Conservation (phyloP, 2,113 vertebrate species). For the Protobothrops flavoviridis region DNA sequence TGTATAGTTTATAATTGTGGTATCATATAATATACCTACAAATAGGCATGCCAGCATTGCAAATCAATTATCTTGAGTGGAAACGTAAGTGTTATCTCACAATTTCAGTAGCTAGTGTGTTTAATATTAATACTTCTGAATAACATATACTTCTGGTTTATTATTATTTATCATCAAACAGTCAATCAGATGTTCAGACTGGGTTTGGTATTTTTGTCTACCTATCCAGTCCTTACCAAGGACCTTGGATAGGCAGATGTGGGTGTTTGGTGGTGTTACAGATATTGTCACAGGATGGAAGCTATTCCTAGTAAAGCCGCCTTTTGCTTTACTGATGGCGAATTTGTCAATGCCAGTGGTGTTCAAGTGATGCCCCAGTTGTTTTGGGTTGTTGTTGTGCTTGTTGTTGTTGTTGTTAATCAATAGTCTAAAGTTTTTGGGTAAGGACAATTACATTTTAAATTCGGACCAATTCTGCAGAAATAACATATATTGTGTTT, state of each 20-base stretch:
- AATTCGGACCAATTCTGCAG: background rate
- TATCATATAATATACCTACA: constrained; percentile 54
- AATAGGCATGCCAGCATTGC: constrained; percentile 41
- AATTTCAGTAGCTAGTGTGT: constrained; percentile 42
- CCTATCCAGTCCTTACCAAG: too few relatives aligned
- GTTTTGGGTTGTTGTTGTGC: too few relatives aligned
- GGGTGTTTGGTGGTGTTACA: too few relatives aligned
- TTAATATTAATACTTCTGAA: constrained; percentile 40
- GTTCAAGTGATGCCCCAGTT: too few relatives aligned
- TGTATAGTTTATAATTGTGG: constrained; percentile 20
- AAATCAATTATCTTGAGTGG: constrained; percentile 44
- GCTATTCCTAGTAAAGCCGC: too few relatives aligned
- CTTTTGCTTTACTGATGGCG: too few relatives aligned
- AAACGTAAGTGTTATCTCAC: constrained; percentile 43
- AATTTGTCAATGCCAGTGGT: too few relatives aligned
- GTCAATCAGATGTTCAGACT: too few relatives aligned
- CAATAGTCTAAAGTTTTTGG: constrained; percentile 25
- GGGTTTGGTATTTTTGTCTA: too few relatives aligned
- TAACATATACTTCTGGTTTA: constrained; percentile 17
- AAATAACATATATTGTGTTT: background rate
- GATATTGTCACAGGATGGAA: too few relatives aligned
- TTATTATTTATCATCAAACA: background rate
- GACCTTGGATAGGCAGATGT: too few relatives aligned
- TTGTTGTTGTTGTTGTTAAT: constrained; percentile 15
- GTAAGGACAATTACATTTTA: constrained; percentile 23